Conservation (phyloP, 2,888 invertebrate genomes). For the Macrosiphum euphorbiae region DNA sequence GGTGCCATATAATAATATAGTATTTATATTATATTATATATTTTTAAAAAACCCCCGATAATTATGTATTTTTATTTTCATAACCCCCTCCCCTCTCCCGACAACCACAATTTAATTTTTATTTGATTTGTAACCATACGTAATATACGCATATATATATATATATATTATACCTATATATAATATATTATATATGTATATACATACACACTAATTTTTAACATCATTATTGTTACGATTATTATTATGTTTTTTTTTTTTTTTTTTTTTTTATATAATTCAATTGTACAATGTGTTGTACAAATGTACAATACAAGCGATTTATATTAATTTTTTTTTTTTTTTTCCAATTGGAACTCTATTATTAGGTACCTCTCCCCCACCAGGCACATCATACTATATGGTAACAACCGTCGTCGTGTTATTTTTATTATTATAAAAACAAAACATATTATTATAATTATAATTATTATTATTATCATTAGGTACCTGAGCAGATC, state of each 20-base stretch:
- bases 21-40: not conserved
- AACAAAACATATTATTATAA: slow-evolving; percentile 26
- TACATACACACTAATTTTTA: not conserved
- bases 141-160: not conserved
- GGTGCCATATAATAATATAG: slow-evolving; percentile 31
- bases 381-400: slow-evolving; percentile 20
- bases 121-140: not conserved
- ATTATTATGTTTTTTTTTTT: not conserved
- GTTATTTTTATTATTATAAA: slow-evolving; percentile 4
- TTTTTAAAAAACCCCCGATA: not conserved
- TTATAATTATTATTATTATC: not conserved
- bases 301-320: not conserved
- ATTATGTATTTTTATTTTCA: slow-evolving; percentile 19
- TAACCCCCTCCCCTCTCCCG: not conserved
- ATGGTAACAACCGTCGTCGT: slow-evolving; percentile 34
- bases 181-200: not conserved
- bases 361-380: not conserved
- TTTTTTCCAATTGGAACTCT: slow-evolving; percentile 9
- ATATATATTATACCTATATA: not conserved
- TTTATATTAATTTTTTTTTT: slow-evolving; percentile 9
- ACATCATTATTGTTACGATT: slow-evolving; percentile 32
- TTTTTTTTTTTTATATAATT: not conserved
- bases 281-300: not conserved
- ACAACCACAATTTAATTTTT: not conserved
- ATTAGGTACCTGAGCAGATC: not conserved